Percentiles rank a stretch among this genome's conserved stretches.
Evolutionary conservation across 1,140 invertebrate species (phyloP).

Genomic region (Euwallacea similis): DNA sequence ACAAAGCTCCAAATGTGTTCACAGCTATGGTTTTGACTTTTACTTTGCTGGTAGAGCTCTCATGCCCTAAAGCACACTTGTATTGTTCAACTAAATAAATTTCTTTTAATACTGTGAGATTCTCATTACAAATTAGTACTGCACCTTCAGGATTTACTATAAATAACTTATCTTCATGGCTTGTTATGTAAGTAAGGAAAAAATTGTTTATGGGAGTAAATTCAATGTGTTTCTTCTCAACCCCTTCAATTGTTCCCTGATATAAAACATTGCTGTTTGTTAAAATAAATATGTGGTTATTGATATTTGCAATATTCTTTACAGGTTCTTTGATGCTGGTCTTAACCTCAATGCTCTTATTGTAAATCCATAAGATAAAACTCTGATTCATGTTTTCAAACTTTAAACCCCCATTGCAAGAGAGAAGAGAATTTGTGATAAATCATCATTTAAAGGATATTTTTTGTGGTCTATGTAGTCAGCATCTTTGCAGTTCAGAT

Average conservation of each 20-base stretch:
- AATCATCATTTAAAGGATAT: no score
- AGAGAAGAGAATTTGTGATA: no score
- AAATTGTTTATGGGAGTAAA: conserved; percentile 30
- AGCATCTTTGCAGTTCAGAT: no score
- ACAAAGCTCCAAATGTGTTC: conserved; percentile 64
- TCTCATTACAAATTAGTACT: conserved; percentile 60
- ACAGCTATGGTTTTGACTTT: conserved; percentile 65
- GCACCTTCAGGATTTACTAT: conserved; percentile 64
- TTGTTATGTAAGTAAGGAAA: conserved; percentile 59
- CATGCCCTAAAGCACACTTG: conserved; percentile 66
- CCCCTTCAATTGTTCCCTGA: conserved; percentile 44
- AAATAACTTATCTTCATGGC: conserved; percentile 62
- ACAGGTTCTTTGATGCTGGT: conserved; percentile 42
- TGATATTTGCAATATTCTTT: conserved; percentile 47
- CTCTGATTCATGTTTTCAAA: not conserved
- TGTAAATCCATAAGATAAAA: conserved; percentile 42
- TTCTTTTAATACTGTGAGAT: conserved; percentile 61
- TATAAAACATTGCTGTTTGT: conserved; percentile 44
- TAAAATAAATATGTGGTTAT: conserved; percentile 46
- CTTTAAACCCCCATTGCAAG: no score
- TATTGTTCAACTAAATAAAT: conserved; percentile 65
- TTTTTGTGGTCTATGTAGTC: no score
- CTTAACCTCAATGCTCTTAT: conserved; percentile 28
- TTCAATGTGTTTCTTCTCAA: conserved; percentile 27
- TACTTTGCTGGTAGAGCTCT: conserved; percentile 62